These are phyloP conservation scores for Iguana delicatissima DNA, from an alignment of 2,797 vertebrate species.

Conservation along the genomic window DNA sequence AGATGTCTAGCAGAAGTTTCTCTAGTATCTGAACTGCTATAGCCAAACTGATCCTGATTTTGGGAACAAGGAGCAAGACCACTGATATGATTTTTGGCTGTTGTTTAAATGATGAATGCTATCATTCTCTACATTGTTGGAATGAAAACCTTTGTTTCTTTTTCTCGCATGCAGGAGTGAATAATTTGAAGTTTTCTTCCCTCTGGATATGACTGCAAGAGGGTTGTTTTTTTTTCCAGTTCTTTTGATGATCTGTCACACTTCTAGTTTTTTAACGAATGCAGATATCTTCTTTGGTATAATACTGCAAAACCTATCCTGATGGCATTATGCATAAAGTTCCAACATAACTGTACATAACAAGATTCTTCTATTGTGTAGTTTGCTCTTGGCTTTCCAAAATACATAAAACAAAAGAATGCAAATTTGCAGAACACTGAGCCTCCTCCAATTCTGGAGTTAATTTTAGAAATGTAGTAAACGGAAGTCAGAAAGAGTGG, in stretches of 20 bases:
- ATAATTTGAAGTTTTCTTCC: no score
- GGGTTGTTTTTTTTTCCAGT: no score
- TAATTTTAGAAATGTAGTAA: background rate
- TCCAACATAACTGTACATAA: conserved; percentile 40
- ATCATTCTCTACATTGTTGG: no score
- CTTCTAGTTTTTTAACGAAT: no score
- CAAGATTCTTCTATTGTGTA: no score
- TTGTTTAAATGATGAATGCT: no score
- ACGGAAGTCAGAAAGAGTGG: background rate
- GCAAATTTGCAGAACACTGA: background rate
- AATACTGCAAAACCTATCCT: background rate
- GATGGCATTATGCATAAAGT: background rate
- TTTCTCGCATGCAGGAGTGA: no score
- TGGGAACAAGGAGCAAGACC: conserved; percentile 63
- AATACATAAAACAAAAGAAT: conserved; percentile 7
- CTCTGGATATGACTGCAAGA: no score
- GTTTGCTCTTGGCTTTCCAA: conserved; percentile 46
- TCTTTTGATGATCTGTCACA: no score
- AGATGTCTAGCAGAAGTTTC: conserved; percentile 75
- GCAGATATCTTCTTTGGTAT: background rate
- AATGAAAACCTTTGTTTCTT: no score
- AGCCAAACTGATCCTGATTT: conserved; percentile 65
- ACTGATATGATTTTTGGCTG: no score
- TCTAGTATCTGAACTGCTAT: conserved; percentile 63
- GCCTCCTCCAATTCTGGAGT: background rate